Base-by-base conservation (phyloP, 2,888 invertebrate species). In the Zonitis immaculata region DNA sequence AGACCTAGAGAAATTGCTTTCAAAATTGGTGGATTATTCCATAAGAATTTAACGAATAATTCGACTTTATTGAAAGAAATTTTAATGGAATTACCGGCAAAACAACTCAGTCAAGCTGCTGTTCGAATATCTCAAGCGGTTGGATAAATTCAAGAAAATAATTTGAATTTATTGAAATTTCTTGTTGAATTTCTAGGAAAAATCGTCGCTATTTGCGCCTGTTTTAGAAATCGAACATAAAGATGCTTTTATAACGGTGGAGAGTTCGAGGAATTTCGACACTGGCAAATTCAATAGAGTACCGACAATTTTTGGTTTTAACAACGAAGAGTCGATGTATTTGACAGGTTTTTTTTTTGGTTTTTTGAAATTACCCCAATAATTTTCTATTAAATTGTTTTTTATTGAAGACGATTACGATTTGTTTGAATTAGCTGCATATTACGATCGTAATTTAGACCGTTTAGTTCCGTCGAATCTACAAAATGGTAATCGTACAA, bases 281-380 rank as follows among this genome's bases (percentile, higher is more conserved):
- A 39, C 47, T 11, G 64, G 65, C 14, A 35, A 56, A n/a, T 57
- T 65, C 6, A 59, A 58, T 25, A 54, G 42, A 32, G 66, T 66
- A 18, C 67, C 67, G 2, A 43, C 61, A 28, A 12, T 67, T 9
- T 62, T 65, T 8, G 66, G 67, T 26, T 54, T 63, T 14, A 62
- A 56, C 35, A 61, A 64, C 1, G 65, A 66, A 47, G 64, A 66
- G 51, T 51, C 50, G 18, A 9, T 56, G 44, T 3, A 45, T 60
- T 44, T 5, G 12, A 9, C 42, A 43, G 18, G 52, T 45, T 20
- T n/a, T n/a, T n/a, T n/a, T n/a, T n/a, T n/a, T n/a, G n/a, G n/a
- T n/a, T n/a, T n/a, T n/a, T n/a, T n/a, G n/a, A n/a, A n/a, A n/a
- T n/a, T n/a, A n/a, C n/a, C n/a, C n/a, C 6, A 16, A 12, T 14